phyloP scores from a whole-genome alignment of 2,113 vertebrate species.

The Symphodus melops region DNA sequence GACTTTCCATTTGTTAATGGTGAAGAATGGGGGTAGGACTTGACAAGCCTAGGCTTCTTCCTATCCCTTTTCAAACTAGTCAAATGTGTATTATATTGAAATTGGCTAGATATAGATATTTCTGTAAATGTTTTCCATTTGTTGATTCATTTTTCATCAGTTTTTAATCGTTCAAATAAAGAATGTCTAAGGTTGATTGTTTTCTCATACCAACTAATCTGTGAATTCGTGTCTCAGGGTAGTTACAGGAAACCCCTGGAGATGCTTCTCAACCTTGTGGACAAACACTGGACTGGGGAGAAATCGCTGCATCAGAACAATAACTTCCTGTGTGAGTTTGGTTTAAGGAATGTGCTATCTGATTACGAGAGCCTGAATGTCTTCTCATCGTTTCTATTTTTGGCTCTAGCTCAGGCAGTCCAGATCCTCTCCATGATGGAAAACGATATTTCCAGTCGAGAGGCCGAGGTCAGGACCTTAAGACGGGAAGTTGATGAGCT shows the following conservation, averaged over 20 bases:
- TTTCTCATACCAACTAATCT: neutral
- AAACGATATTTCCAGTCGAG: conserved; percentile 61
- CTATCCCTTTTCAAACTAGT: too few species aligned
- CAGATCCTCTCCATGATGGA: conserved; percentile 83
- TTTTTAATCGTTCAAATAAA: too few species aligned
- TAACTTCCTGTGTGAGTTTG: conserved; percentile 85
- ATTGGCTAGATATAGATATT: too few species aligned
- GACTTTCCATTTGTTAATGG: too few species aligned
- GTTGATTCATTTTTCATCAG: too few species aligned
- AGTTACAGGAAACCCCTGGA: conserved; percentile 79
- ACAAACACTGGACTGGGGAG: conserved; percentile 83
- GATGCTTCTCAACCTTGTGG: conserved; percentile 83
- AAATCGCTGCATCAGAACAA: conserved; percentile 81
- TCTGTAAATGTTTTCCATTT: too few species aligned
- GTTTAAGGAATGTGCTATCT: conserved; percentile 32
- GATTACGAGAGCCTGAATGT: conserved; percentile 28
- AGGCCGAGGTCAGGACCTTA: conserved; percentile 73
- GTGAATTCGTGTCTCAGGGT: conserved; percentile 19
- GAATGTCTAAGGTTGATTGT: neutral
- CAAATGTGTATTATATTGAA: too few species aligned
- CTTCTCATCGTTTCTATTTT: conserved; percentile 50
- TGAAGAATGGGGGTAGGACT: too few species aligned
- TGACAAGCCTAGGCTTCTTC: too few species aligned
- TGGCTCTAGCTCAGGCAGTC: conserved; percentile 81
- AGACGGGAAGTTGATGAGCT: conserved; percentile 69